Conservation (phyloP, 2,888 invertebrate genomes). For the Osedax frankpressi region DNA sequence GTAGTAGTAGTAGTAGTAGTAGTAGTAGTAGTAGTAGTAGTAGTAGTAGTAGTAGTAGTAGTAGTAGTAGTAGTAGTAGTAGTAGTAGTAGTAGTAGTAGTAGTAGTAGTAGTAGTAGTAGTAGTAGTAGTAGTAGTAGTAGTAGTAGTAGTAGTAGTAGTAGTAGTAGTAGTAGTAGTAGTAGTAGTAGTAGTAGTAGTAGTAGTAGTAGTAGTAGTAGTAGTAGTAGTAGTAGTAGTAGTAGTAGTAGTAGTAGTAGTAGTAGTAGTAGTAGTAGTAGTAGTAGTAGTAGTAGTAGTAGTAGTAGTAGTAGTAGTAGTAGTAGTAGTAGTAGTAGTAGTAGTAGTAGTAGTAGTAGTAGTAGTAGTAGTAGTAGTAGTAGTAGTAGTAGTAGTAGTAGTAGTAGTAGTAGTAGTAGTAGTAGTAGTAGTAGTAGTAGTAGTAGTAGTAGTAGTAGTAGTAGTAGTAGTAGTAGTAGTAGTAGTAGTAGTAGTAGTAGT, state of each 20-base stretch:
- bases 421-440: conserved; percentile 11
- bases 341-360: conserved; percentile 11
- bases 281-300: background rate
- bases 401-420: conserved; percentile 12
- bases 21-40: no score
- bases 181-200: background rate
- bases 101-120: background rate
- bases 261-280: background rate
- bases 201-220: background rate
- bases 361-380: conserved; percentile 12
- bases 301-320: conserved; percentile 7
- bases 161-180: background rate
- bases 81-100: no score
- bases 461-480: conserved; percentile 12
- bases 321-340: conserved; percentile 11
- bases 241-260: background rate
- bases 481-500: conserved; percentile 12
- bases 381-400: conserved; percentile 12
- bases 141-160: background rate
- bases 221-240: background rate
- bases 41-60: no score
- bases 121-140: background rate
- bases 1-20: no score
- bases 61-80: no score
- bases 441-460: conserved; percentile 12